Evolutionary conservation across 1,140 invertebrate species (phyloP).

Genomic region (Drosophila tristis): DNA sequence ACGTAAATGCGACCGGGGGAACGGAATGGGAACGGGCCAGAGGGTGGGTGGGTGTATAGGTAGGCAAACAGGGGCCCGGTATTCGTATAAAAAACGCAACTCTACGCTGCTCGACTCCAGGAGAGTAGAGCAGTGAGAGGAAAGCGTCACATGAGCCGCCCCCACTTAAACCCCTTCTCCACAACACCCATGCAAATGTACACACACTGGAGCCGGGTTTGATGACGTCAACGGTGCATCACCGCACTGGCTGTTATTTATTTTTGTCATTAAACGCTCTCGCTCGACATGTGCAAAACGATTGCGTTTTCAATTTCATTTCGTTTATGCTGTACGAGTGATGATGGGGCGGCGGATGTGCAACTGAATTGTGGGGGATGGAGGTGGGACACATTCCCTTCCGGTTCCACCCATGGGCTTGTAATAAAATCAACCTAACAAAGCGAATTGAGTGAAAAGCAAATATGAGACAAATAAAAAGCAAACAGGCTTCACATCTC

Average conservation of each 20-base stretch:
- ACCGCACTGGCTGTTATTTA: conserved; percentile 36
- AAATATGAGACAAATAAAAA: conserved; percentile 83
- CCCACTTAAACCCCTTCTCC: not conserved
- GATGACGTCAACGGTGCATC: conserved; percentile 20
- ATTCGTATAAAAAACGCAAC: too few relatives aligned
- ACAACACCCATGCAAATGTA: too few relatives aligned
- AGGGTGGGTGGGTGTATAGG: too few relatives aligned
- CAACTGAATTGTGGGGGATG: not conserved
- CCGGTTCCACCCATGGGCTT: conserved; percentile 30
- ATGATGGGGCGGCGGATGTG: not conserved
- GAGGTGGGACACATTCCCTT: not conserved
- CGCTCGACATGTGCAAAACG: conserved; percentile 64
- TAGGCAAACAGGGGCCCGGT: too few relatives aligned
- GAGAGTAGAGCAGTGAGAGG: too few relatives aligned
- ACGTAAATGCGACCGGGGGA: too few relatives aligned
- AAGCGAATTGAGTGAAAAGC: conserved; percentile 78
- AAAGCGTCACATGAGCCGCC: conserved; percentile 17
- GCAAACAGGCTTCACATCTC: conserved; percentile 60
- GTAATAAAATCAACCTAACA: conserved; percentile 79
- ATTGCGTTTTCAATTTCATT: conserved; percentile 82
- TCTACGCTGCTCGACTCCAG: too few relatives aligned
- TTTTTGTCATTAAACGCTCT: conserved; percentile 43
- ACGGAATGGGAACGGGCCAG: too few relatives aligned
- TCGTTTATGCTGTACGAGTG: conserved; percentile 50
- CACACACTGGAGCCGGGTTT: too few relatives aligned